phyloP scores from a whole-genome alignment of 1,140 invertebrate genomes.

The Drosophila rufa region DNA sequence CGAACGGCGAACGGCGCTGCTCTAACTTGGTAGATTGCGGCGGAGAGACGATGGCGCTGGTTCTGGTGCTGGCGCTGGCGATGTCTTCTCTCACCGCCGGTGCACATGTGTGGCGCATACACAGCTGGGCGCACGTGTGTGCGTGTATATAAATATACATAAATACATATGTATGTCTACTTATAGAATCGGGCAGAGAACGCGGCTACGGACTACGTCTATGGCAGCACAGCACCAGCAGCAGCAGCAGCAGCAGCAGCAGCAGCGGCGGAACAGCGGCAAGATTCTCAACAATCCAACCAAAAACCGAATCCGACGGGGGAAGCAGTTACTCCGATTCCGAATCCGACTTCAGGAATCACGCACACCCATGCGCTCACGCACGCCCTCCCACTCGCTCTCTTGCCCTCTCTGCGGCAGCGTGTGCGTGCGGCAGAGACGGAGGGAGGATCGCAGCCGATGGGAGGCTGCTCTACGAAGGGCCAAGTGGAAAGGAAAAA shows the following conservation, averaged over 20 bases:
- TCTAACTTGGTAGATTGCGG: conserved; percentile 80
- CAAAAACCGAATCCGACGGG: conserved; percentile 19
- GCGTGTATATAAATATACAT: conserved; percentile 64
- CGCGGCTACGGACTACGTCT: conserved; percentile 16
- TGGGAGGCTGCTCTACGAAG: conserved; percentile 46
- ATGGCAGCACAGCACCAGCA: background rate
- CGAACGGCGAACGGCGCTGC: conserved; percentile 40
- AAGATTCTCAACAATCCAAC: conserved; percentile 40
- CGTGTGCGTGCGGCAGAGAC: background rate
- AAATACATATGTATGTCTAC: conserved; percentile 70
- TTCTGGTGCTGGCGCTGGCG: conserved; percentile 6
- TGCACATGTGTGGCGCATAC: conserved; percentile 66
- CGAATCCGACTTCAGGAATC: conserved; percentile 54
- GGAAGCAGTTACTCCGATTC: conserved; percentile 60
- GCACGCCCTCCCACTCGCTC: background rate
- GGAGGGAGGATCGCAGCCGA: conserved; percentile 6
- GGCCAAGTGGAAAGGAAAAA: conserved; percentile 74
- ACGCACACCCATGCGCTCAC: conserved; percentile 10
- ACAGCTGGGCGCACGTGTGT: conserved; percentile 27
- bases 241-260: background rate
- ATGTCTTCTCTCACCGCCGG: conserved; percentile 40
- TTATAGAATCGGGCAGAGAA: conserved; percentile 74
- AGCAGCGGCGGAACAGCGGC: conserved; percentile 14
- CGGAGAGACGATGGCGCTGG: conserved; percentile 40
- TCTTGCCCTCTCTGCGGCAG: background rate